A percentile compares a stretch with the other conserved stretches of the same genome.
phyloP scores from a whole-genome alignment of 2,888 invertebrate species.

The Cheilosia soror region DNA sequence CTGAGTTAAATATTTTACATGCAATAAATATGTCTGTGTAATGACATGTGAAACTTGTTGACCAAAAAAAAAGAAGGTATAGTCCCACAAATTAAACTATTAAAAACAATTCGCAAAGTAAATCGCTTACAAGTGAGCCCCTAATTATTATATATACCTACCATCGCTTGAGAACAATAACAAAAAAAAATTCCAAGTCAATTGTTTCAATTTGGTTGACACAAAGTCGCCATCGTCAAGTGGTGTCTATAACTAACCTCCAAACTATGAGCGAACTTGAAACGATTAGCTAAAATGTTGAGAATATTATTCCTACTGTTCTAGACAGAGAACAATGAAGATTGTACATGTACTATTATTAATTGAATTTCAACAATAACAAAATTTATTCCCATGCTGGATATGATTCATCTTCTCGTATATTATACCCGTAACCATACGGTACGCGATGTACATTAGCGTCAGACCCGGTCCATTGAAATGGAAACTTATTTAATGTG shows the following conservation, averaged over 20 bases:
- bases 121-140: constrained; percentile 45
- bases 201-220: constrained; percentile 44
- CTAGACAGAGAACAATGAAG: constrained; percentile 62
- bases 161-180: constrained; percentile 15
- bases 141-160: constrained; percentile 32
- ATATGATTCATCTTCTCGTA: constrained; percentile 55
- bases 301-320: constrained; percentile 27
- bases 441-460: neutral
- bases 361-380: constrained; percentile 72
- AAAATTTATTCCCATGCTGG: constrained; percentile 65
- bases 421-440: neutral
- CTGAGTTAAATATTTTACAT: neutral
- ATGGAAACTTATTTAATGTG: constrained; percentile 43
- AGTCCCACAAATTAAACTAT: constrained; percentile 53
- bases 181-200: constrained; percentile 11
- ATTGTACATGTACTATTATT: constrained; percentile 38
- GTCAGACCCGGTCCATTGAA: constrained; percentile 20
- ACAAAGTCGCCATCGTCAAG: constrained; percentile 14
- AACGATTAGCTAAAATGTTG: constrained; percentile 51
- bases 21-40: neutral
- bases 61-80: neutral
- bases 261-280: constrained; percentile 41
- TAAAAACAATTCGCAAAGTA: constrained; percentile 29
- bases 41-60: constrained; percentile 1
- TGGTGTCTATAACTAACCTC: constrained; percentile 33